A percentile compares a stretch with the other conserved stretches of the same genome.
These are phyloP conservation scores for Lingula anatina DNA, from an alignment of 2,888 invertebrate species.

Conservation along the genomic window DNA sequence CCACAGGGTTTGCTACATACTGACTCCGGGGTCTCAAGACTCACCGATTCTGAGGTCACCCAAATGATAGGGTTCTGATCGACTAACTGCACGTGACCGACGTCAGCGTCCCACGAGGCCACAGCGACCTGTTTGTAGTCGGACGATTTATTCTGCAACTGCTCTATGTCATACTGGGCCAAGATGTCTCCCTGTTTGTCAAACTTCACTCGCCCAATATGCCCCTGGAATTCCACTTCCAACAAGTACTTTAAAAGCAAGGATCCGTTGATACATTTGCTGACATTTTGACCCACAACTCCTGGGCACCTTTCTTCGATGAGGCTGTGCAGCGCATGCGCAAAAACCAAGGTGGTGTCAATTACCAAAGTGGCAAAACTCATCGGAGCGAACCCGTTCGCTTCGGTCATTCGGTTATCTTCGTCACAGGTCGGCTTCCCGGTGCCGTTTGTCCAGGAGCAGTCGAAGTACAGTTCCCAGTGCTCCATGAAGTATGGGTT, in stretches of 20 bases:
- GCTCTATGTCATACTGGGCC: conserved; percentile 28
- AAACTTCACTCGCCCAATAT: conserved; percentile 27
- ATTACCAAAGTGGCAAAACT: conserved; percentile 14
- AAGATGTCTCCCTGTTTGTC: conserved; percentile 32
- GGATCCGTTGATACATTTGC: conserved; percentile 8
- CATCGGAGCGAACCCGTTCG: conserved; percentile 1
- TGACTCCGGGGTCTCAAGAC: no score
- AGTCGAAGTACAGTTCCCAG: conserved; percentile 28
- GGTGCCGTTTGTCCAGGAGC: conserved; percentile 11
- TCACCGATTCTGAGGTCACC: no score
- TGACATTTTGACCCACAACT: background rate
- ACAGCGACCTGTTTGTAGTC: background rate
- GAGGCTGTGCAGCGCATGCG: conserved; percentile 20
- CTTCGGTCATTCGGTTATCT: background rate
- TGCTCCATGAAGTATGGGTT: conserved; percentile 34
- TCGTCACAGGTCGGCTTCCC: conserved; percentile 4
- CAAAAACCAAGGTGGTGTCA: conserved; percentile 30
- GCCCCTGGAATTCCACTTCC: conserved; percentile 17
- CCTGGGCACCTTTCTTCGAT: conserved; percentile 17
- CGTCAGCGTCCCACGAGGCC: background rate
- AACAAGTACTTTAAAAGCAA: background rate
- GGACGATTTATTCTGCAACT: conserved; percentile 4
- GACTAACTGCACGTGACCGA: no score
- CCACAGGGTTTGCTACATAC: conserved; percentile 11
- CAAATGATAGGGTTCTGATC: background rate